These are phyloP conservation scores for Avahi laniger DNA, from an alignment of 2,797 vertebrate genomes.

Conservation along the genomic window DNA sequence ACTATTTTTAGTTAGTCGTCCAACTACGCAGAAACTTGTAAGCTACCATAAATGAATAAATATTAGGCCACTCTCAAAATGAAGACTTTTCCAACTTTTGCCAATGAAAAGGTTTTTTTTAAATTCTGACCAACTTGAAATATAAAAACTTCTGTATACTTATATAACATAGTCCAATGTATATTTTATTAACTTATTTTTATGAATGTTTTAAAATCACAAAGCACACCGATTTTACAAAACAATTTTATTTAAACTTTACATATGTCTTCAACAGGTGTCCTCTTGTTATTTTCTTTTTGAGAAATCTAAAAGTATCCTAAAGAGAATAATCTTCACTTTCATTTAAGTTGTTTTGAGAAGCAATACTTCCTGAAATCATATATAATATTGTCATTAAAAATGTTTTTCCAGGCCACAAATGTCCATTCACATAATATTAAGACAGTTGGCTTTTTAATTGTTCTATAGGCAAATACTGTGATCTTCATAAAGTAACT, in stretches of 20 bases:
- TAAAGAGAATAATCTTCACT: neutral
- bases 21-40: neutral
- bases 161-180: neutral
- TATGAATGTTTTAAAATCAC: constrained; percentile 37
- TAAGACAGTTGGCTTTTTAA: neutral
- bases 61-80: neutral
- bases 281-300: neutral
- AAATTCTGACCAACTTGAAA: constrained; percentile 34
- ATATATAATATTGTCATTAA: neutral
- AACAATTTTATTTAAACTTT: constrained; percentile 44
- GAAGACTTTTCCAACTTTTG: neutral
- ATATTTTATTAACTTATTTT: constrained; percentile 29
- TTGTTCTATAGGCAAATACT: neutral
- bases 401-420: constrained; percentile 25
- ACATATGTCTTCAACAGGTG: neutral
- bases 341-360: neutral
- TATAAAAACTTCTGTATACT: constrained; percentile 1
- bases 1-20: neutral
- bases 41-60: neutral
- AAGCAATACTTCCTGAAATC: constrained; percentile 24
- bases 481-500: neutral
- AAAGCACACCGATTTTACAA: constrained; percentile 24
- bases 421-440: neutral
- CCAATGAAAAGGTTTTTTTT: neutral
- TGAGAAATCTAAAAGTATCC: neutral